phyloP scores from a whole-genome alignment of 2,888 invertebrate species.

The Harpalus rufipes region DNA sequence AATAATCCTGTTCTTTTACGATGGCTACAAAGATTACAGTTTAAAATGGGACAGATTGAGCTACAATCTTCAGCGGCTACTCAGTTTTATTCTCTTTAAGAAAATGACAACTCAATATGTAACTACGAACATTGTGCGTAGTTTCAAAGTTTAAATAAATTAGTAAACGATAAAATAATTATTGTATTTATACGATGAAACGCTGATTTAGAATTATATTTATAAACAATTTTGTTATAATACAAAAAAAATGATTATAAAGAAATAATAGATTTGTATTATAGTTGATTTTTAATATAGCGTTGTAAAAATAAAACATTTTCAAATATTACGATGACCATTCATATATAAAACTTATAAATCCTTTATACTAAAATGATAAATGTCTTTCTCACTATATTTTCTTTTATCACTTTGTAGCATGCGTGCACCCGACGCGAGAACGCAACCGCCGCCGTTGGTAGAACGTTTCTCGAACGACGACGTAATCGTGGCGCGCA shows the following conservation, averaged over 20 bases:
- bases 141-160: neutral
- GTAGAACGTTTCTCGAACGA: no score
- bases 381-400: no score
- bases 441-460: no score
- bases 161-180: neutral
- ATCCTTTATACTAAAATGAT: no score
- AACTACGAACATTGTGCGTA: neutral
- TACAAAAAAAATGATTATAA: neutral
- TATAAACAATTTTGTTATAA: neutral
- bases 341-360: no score
- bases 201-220: neutral
- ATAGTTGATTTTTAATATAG: neutral
- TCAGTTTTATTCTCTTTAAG: slow-evolving; percentile 89
- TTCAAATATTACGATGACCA: no score
- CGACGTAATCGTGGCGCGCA: no score
- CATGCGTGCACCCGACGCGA: no score
- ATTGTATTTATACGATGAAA: neutral
- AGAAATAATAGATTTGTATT: neutral
- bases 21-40: slow-evolving; percentile 95
- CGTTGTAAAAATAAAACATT: no score
- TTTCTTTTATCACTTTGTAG: no score
- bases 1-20: slow-evolving; percentile 82
- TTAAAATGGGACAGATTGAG: slow-evolving; percentile 99
- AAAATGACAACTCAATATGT: neutral
- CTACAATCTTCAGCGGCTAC: slow-evolving; percentile 94